These are phyloP conservation scores for Darevskia mixta DNA, from an alignment of 2,797 vertebrate species.

Conservation along the genomic window DNA sequence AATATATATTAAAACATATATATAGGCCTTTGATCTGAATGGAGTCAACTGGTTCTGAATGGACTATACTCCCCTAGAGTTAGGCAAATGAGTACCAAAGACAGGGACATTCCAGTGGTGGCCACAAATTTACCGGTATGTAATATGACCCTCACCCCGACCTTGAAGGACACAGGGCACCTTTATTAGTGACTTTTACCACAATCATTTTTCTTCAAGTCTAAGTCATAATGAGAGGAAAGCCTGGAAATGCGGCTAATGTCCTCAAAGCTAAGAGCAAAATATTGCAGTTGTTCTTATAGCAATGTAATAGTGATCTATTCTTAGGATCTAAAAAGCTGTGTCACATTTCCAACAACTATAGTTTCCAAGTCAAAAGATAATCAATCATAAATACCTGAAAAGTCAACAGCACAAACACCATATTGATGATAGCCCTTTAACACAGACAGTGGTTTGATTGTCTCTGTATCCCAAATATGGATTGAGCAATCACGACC, in stretches of 20 bases:
- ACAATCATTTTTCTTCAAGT: not conserved
- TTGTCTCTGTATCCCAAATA: slow-evolving; percentile 95
- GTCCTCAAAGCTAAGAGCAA: not conserved
- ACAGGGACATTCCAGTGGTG: too few species aligned
- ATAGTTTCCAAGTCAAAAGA: not conserved
- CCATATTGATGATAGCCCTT: slow-evolving; percentile 97
- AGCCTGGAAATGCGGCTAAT: not conserved
- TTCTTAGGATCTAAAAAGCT: slow-evolving; percentile 5
- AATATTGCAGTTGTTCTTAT: not conserved
- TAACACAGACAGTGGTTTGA: slow-evolving; percentile 94
- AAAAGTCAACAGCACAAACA: slow-evolving; percentile 96
- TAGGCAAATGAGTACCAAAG: too few species aligned
- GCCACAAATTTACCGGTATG: too few species aligned
- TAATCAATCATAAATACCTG: slow-evolving; percentile 82
- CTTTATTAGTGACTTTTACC: too few species aligned
- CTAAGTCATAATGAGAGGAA: not conserved
- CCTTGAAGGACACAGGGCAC: too few species aligned
- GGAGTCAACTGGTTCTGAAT: too few species aligned
- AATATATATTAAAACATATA: too few species aligned
- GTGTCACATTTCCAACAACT: not conserved
- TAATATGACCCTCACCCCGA: too few species aligned
- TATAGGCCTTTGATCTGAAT: too few species aligned
- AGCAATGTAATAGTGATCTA: not conserved
- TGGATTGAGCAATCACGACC: slow-evolving; percentile 95
- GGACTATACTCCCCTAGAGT: too few species aligned